Evolutionary conservation across 2,888 invertebrate species (phyloP).

Genomic region (Lycophotia porphyrea): DNA sequence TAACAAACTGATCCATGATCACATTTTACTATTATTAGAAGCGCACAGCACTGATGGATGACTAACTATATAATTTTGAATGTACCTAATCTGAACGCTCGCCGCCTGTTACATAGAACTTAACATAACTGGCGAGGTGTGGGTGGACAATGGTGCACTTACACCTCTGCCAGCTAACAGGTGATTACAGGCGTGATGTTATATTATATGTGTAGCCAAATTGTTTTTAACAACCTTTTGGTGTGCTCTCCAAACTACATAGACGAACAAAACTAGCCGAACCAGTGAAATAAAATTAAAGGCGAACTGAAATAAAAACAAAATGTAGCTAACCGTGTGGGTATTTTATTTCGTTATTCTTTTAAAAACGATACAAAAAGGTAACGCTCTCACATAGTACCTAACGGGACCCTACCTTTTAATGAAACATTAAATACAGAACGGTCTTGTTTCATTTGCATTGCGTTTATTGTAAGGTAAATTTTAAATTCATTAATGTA

Average conservation of each 20-base stretch:
- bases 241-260: not conserved
- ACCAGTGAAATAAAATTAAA: constrained; percentile 22
- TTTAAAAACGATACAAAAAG: constrained; percentile 21
- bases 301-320: constrained; percentile 18
- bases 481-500: not conserved
- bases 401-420: not conserved
- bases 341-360: constrained; percentile 30
- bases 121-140: not conserved
- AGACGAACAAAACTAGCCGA: not conserved
- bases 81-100: too few relatives aligned
- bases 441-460: constrained; percentile 4
- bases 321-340: constrained; percentile 25
- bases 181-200: not conserved
- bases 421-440: constrained; percentile 42
- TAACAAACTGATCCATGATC: not conserved
- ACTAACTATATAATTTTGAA: not conserved
- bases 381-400: constrained; percentile 36
- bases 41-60: not conserved
- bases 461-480: constrained; percentile 8
- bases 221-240: not conserved
- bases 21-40: not conserved
- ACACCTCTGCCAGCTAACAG: not conserved
- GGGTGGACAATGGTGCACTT: not conserved
- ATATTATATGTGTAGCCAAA: not conserved
- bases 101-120: not conserved